phyloP scores from a whole-genome alignment of 1,140 invertebrate genomes.

The Euglossa dilemma region DNA sequence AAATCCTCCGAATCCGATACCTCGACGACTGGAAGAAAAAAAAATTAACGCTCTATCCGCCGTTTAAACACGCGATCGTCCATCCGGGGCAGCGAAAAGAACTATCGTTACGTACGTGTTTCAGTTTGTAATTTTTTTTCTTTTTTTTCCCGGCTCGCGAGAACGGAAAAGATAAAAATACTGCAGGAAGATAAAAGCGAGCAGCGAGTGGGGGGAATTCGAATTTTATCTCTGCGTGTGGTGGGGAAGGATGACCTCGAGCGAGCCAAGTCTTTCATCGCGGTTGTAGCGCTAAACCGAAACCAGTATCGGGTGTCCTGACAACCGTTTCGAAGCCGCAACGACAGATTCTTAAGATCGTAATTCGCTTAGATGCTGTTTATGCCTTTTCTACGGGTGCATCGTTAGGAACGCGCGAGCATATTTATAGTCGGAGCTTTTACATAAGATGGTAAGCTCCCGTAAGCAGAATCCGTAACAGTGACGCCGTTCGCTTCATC shows the following conservation, averaged over 20 bases:
- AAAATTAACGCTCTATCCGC: no score
- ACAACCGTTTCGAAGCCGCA: neutral
- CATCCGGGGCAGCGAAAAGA: no score
- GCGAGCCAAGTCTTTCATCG: neutral
- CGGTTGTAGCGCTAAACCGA: neutral
- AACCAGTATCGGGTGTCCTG: neutral
- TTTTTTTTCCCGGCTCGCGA: no score
- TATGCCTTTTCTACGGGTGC: conserved; percentile 49
- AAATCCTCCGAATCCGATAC: no score
- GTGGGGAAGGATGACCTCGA: neutral
- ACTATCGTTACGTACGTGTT: no score
- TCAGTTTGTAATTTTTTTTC: no score
- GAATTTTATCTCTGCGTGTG: neutral
- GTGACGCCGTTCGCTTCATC: conserved; percentile 48
- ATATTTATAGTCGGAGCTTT: conserved; percentile 58
- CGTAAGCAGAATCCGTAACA: conserved; percentile 75
- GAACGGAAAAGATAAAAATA: neutral
- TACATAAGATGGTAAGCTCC: conserved; percentile 68
- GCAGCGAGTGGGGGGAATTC: neutral
- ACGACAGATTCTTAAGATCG: neutral
- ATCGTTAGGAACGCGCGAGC: neutral
- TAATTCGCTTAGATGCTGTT: conserved; percentile 39
- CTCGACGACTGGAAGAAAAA: no score
- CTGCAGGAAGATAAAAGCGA: neutral
- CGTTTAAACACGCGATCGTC: no score